Evolutionary conservation across 30 jellyfish, hydroid and myxozoan species (phyloP).

Genomic region (Hydra vulgaris): DNA sequence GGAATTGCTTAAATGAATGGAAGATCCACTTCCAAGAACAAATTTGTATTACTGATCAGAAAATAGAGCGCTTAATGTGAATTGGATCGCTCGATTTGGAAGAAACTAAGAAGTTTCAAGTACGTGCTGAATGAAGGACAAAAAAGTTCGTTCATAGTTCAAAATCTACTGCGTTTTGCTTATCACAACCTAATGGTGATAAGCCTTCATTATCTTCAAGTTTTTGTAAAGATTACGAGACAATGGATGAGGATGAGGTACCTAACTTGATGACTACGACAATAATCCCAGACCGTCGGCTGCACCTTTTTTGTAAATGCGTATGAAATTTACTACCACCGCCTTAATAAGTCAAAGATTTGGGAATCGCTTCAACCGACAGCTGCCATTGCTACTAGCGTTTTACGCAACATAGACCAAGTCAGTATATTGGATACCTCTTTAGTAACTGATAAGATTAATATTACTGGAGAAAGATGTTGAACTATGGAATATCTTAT

Average conservation of each 20-base stretch:
- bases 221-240: background rate
- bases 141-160: background rate
- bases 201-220: background rate
- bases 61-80: too few species aligned
- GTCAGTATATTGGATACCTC: too few species aligned
- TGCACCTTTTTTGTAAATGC: background rate
- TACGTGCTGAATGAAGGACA: too few species aligned
- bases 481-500: too few species aligned
- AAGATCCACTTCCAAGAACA: too few species aligned
- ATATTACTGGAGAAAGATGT: too few species aligned
- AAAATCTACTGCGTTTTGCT: background rate
- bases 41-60: background rate
- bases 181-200: background rate
- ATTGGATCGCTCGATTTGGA: too few species aligned
- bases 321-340: background rate
- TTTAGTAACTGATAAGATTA: too few species aligned
- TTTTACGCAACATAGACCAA: background rate
- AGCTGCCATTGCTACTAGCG: background rate
- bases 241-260: background rate
- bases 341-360: background rate
- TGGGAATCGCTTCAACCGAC: background rate
- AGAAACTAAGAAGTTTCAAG: too few species aligned
- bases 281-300: background rate
- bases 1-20: too few species aligned
- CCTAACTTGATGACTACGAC: background rate